phyloP scores from a whole-genome alignment of 1,140 invertebrate species.

The Drosophila pandora region DNA sequence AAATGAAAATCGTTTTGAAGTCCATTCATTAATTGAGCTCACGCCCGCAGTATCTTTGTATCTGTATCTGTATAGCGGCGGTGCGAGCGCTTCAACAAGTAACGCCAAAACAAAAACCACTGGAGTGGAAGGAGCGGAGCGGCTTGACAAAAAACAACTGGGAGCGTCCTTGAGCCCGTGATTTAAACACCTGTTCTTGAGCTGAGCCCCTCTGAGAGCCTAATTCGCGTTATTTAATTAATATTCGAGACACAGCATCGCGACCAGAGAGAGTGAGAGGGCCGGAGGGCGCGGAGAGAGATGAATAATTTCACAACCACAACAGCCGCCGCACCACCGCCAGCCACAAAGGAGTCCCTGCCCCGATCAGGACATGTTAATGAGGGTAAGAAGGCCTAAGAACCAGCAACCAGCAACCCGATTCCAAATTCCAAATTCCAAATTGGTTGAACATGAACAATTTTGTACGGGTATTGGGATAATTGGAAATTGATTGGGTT shows the following conservation, averaged over 20 bases:
- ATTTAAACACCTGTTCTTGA: slow-evolving; percentile 66
- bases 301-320: slow-evolving; percentile 83
- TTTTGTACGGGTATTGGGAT: slow-evolving; percentile 38
- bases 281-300: slow-evolving; percentile 18
- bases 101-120: slow-evolving; percentile 30
- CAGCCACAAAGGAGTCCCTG: slow-evolving; percentile 71
- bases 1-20: slow-evolving; percentile 60
- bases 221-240: not conserved
- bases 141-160: slow-evolving; percentile 40
- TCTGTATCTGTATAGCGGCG: slow-evolving; percentile 10
- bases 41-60: slow-evolving; percentile 5
- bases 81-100: slow-evolving; percentile 51
- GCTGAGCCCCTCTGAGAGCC: slow-evolving; percentile 4
- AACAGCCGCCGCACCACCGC: slow-evolving; percentile 61
- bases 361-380: slow-evolving; percentile 81
- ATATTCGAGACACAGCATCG: not conserved
- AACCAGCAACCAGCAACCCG: not conserved
- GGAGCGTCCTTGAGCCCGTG: slow-evolving; percentile 64
- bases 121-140: slow-evolving; percentile 58
- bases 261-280: not conserved
- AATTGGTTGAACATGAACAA: slow-evolving; percentile 49
- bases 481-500: slow-evolving; percentile 58
- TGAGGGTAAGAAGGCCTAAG: slow-evolving; percentile 66
- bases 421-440: slow-evolving; percentile 21
- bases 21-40: slow-evolving; percentile 21